Evolutionary conservation across 2,113 vertebrate species (phyloP).

Genomic region (Bos indicus): DNA sequence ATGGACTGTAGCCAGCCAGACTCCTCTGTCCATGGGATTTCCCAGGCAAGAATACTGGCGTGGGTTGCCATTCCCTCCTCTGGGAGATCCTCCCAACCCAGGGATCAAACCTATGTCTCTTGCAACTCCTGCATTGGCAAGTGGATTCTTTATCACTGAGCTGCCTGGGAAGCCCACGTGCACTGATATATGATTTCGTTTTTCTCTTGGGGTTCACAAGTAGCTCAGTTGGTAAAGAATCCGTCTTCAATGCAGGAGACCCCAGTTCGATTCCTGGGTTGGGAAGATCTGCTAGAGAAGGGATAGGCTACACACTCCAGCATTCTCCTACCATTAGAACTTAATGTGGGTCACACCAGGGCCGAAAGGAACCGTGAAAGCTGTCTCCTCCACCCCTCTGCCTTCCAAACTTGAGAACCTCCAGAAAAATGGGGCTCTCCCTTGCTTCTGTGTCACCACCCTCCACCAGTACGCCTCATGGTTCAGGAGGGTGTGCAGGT

Average conservation of each 20-base stretch:
- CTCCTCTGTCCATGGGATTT: neutral
- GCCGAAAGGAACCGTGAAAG: neutral
- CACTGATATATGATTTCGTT: accelerated
- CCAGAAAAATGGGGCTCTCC: neutral
- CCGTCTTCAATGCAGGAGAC: neutral
- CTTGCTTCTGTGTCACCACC: accelerated
- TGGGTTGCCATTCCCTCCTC: neutral
- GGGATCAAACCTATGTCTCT: neutral
- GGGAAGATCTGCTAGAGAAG: neutral
- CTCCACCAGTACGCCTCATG: neutral
- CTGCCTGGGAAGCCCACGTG: neutral
- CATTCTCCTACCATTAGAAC: neutral
- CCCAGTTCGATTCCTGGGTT: neutral
- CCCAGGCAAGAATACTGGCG: neutral
- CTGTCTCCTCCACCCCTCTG: neutral
- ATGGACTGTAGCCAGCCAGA: neutral
- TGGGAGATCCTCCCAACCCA: neutral
- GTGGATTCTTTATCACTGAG: neutral
- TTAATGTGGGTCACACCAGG: neutral
- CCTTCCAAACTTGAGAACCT: neutral
- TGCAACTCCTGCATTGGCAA: neutral
- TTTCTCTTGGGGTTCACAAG: neutral
- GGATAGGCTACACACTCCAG: neutral
- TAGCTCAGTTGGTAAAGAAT: neutral
- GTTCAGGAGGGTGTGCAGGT: neutral